phyloP scores from a whole-genome alignment of 2,113 vertebrate genomes.

The Parotia lawesii region DNA sequence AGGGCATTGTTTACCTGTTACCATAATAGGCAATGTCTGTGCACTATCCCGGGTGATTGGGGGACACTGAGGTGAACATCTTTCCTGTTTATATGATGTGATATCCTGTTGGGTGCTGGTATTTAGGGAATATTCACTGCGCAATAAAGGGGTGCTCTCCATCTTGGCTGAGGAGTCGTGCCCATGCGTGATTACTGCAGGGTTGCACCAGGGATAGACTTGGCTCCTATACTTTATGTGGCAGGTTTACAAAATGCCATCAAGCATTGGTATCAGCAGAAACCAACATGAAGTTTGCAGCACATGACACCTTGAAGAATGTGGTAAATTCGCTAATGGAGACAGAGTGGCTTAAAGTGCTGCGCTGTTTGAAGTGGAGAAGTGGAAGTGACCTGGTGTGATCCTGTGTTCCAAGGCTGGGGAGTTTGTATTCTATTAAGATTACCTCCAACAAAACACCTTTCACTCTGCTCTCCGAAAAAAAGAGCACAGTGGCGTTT shows the following conservation, averaged over 20 bases:
- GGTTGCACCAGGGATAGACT: not conserved
- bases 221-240: not conserved
- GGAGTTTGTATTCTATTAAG: slow-evolving; percentile 38
- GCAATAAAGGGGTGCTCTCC: too few relatives aligned
- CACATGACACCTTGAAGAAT: slow-evolving; percentile 38
- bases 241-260: slow-evolving; percentile 20
- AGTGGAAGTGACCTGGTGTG: slow-evolving; percentile 60
- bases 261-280: not conserved
- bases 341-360: not conserved
- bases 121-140: too few relatives aligned
- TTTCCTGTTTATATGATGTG: too few relatives aligned
- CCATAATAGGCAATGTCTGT: too few relatives aligned
- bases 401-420: slow-evolving; percentile 30
- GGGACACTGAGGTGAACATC: too few relatives aligned
- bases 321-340: not conserved
- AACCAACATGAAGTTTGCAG: not conserved
- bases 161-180: too few relatives aligned
- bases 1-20: too few relatives aligned
- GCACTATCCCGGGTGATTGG: too few relatives aligned
- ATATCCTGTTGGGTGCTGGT: too few relatives aligned
- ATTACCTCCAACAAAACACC: slow-evolving; percentile 26
- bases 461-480: not conserved
- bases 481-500: slow-evolving; percentile 17
- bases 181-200: too few relatives aligned
- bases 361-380: slow-evolving; percentile 43